Percentiles rank a stretch among this genome's conserved stretches.
Conservation (phyloP, 2,113 vertebrate genomes). For the western clawed frog (Xenopus tropicalis) region UCB_Xtro_10.0 CM004449.2:25615001-25615500, state of each 20-base stretch:
- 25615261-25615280: constrained; percentile 12
- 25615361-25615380: not conserved
- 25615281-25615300: constrained; percentile 26
- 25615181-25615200: not conserved
- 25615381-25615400: not conserved
- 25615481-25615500: not conserved
- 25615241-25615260: not conserved
- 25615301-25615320: not conserved
- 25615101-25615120: too few relatives aligned
- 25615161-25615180: too few relatives aligned
- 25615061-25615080: too few relatives aligned
- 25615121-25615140: too few relatives aligned
- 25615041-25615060: too few relatives aligned
- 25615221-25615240: not conserved
- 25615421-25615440: constrained; percentile 16
- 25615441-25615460: not conserved
- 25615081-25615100: too few relatives aligned
- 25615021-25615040: too few relatives aligned
- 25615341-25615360: not conserved
- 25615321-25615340: not conserved
- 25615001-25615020: too few relatives aligned
- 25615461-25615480: constrained; percentile 42
- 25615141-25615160: too few relatives aligned
- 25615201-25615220: not conserved
- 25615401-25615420: not conserved